Base-by-base conservation (phyloP, 2,888 invertebrate genomes). In the Polyploca ridens region DNA sequence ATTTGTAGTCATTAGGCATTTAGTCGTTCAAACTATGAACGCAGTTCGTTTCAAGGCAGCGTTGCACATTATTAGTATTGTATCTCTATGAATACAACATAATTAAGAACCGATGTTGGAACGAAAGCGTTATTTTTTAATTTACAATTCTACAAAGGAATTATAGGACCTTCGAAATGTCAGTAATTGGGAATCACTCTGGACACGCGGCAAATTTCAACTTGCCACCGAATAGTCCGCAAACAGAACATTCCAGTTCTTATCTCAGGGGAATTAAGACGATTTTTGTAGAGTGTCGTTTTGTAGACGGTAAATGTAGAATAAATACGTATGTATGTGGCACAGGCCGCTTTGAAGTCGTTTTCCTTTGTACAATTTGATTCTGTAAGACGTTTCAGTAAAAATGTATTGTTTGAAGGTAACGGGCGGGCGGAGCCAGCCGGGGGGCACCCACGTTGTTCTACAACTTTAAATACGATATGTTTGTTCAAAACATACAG, bases 131-230 rank as follows among this genome's bases (percentile, higher is more conserved):
- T 64, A 41, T 68, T 67, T 74, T 69, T 73, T 77, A 73, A 75
- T 75, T 80, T 77, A 71, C 77, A 78, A 79, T 78, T 77, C 65
- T 64, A 75, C 78, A 81, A 81, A 84, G 71, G 75, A 76, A 81
- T 81, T 77, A 79, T 71, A 72, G 68, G 64, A 73, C 77, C 74
- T 72, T 67, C 69, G 66, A 66, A 73, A 75, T 71, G 70, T 65
- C 73, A 73, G 73, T 79, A 80, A 83, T 81, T 79, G 75, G 75
- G 73, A 78, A 79, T 81, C 76, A 77, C 77, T 72, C 71, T 73
- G 65, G 66, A 74, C 67, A 19, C 16, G 41, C 41, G n/a, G 27
- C 13, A 58, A 44, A 10, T 16, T 54, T 14, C 8, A 49, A n/a
- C 49, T 35, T 62, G 49, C 59, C 41, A 27, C 61, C 44, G 3